phyloP scores from a whole-genome alignment of 2,888 invertebrate genomes.

The Hemicrepidius hirtus region DNA sequence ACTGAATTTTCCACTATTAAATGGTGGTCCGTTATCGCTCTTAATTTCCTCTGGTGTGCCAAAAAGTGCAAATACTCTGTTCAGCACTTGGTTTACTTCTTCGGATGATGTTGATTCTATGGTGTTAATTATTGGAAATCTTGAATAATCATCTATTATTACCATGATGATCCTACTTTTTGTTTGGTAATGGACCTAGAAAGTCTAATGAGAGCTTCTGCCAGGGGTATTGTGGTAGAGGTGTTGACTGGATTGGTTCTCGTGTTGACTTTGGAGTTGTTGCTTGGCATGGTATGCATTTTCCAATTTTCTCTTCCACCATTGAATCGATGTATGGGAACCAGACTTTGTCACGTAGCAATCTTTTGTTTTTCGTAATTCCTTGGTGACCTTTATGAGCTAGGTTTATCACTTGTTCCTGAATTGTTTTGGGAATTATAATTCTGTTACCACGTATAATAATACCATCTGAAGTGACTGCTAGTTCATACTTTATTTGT shows the following conservation, averaged over 20 bases:
- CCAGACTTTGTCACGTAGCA: no score
- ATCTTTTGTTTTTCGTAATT: not conserved
- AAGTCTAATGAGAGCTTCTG: no score
- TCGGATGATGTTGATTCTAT: not conserved
- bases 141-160: not conserved
- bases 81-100: conserved; percentile 5
- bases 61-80: conserved; percentile 1
- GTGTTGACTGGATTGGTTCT: no score
- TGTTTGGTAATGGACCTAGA: not conserved
- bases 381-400: conserved; percentile 1
- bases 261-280: no score
- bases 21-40: no score
- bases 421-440: no score
- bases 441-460: no score
- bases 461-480: no score
- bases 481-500: conserved; percentile 9
- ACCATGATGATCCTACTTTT: conserved; percentile 12
- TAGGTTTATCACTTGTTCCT: conserved; percentile 9
- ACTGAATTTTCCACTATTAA: not conserved
- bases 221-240: no score
- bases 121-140: conserved; percentile 1
- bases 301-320: conserved; percentile 1
- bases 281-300: conserved; percentile 4
- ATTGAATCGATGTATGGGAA: not conserved
- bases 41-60: no score